Base-by-base conservation (phyloP, 1,140 invertebrate species). In the Scylla paramamosain region DNA sequence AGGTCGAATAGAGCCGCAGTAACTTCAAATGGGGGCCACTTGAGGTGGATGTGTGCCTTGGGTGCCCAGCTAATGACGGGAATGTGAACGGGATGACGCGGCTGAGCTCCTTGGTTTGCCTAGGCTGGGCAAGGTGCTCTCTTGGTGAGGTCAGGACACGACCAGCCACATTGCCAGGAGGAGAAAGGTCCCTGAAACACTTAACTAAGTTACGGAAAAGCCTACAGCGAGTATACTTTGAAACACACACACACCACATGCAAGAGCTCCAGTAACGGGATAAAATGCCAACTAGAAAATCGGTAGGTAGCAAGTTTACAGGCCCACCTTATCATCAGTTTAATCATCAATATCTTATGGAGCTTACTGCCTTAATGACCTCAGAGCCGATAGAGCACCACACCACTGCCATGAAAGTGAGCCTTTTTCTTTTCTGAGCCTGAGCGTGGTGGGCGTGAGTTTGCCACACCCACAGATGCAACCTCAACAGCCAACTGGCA, bases 311-410 rank as follows among this genome's bases (percentile, higher is more conserved):
- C 12, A 59, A 59, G 52, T 59, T 59, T 59, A 59, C 10, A 20
- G 52, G 52, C 12, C 52, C 52, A 59, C 52, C 10, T 59, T 59
- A 59, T 59, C 52, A 59, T 59, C 52, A 12, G 52, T 59, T 77
- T 77, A 77, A 77, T 77, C 67, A 77, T 77, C 67, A 77, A 77
- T 77, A 77, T 77, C 67, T 77, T 77, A 77, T 25, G 67, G 67
- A 77, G n/a, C 67, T 77, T 77, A 77, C 67, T 77, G 67, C 67
- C 67, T 77, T 77, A 77, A 77, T 77, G 67, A 77, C 67, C 67
- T 25, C 67, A 2, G 16, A 20, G 25, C 67, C 67, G 67, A 12
- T 77, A 77, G 67, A 77, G 67, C 67, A 20, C 16, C 25, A n/a
- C 16, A n/a, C 25, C 25, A n/a, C 67, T 20, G 67, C 67, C 25